phyloP scores from a whole-genome alignment of 2,888 invertebrate species.

The Steromphala cineraria region DNA sequence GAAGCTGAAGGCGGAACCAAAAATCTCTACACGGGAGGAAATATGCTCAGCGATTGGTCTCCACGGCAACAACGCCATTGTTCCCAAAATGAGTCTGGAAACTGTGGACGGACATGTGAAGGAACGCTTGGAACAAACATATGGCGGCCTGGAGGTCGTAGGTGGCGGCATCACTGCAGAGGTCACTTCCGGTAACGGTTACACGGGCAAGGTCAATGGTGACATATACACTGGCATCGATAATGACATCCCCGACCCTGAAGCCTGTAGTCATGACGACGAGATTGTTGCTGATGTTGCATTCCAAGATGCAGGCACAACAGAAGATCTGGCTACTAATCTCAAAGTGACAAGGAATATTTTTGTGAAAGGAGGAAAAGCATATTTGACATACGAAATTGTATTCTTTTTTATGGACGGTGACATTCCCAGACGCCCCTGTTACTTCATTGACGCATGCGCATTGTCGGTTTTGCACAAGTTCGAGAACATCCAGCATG shows the following conservation, averaged over 20 bases:
- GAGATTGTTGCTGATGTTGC: not conserved
- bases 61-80: not conserved
- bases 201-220: slow-evolving; percentile 13
- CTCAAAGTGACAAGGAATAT: not conserved
- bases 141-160: slow-evolving; percentile 26
- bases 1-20: no score
- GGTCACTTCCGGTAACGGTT: not conserved
- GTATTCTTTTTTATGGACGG: slow-evolving; percentile 13
- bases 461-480: not conserved
- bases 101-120: slow-evolving; percentile 26
- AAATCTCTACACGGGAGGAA: not conserved
- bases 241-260: not conserved
- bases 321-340: not conserved
- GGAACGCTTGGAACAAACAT: slow-evolving; percentile 19
- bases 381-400: slow-evolving; percentile 16
- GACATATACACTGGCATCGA: not conserved
- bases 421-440: slow-evolving; percentile 37
- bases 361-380: not conserved
- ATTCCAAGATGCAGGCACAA: not conserved
- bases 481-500: slow-evolving; percentile 17
- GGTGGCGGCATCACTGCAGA: slow-evolving; percentile 25
- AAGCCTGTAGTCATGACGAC: not conserved
- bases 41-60: not conserved
- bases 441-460: slow-evolving; percentile 48
- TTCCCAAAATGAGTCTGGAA: not conserved